Conservation (phyloP, 2,113 vertebrate species). For the Megalops atlanticus region DNA sequence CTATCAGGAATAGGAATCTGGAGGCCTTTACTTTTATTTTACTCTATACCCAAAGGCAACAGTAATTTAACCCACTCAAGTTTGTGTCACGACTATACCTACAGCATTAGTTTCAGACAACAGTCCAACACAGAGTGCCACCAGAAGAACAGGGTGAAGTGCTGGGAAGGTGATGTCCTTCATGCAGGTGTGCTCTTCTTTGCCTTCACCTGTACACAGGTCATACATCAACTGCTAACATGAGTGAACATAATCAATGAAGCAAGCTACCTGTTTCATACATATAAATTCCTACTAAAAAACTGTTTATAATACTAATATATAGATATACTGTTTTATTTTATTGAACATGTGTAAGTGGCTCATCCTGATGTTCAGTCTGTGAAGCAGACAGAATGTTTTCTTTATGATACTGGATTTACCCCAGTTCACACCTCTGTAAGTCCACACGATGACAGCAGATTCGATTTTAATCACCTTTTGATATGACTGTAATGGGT, state of each 20-base stretch:
- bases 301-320: too few species aligned
- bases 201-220: too few species aligned
- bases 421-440: too few species aligned
- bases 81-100: constrained; percentile 1
- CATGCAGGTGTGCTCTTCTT: constrained; percentile 2
- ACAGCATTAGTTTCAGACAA: background rate
- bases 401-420: too few species aligned
- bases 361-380: too few species aligned
- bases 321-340: too few species aligned
- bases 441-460: too few species aligned
- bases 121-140: background rate
- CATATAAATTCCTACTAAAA: too few species aligned
- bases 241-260: background rate
- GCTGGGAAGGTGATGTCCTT: background rate
- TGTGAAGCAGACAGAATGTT: too few species aligned
- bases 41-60: background rate
- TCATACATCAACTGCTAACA: background rate
- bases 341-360: too few species aligned
- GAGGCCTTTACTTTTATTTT: background rate
- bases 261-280: background rate
- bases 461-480: too few species aligned
- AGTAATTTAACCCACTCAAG: background rate
- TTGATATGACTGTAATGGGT: background rate
- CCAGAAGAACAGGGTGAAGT: background rate
- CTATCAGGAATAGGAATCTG: background rate